Base-by-base conservation (phyloP, 2,888 invertebrate species). In the Andrena camellia region DNA sequence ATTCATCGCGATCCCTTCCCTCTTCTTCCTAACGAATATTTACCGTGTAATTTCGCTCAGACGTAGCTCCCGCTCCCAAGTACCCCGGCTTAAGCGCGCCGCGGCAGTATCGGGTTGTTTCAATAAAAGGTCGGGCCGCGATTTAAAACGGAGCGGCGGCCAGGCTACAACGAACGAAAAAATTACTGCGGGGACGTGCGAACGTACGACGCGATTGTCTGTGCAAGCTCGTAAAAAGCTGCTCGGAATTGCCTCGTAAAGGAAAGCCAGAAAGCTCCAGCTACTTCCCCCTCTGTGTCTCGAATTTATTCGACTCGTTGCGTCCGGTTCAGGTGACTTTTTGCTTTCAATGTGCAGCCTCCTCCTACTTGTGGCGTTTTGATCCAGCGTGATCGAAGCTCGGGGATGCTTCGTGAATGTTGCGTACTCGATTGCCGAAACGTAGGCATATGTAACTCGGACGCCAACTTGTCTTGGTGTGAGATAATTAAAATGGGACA, bases 201-300 rank as follows among this genome's bases (percentile, higher is more conserved):
- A 79, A 72, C 62, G 67, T 59, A 62, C 20, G 71, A 63, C 73
- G 68, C 80, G 80, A 81, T 73, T 52, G 81, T 74, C 62, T 42
- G 62, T 42, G 66, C 66, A 74, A 83, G 83, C 73, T 73, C 78
- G 78, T 83, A 83, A 83, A 83, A 54, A 64, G 23, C 59, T 35
- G 17, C 8, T 23, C 50, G 50, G 63, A 78, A 83, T 60, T 62
- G 52, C 66, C 67, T 70, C 66, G 66, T 82, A 83, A 83, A 83
- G 72, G 67, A 52, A 59, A 70, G 20, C 57, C 31, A 29, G 31
- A 17, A 5, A 23, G 63, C 17, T 17, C 20, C 8, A 7, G 60
- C 48, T 67, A 67, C 26, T 77, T 48, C 23, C n/a, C n/a, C 10
- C 20, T 33, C 60, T 20, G 54, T 26, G 10, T 4, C 35, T 59